Evolutionary conservation across 2,888 invertebrate genomes (phyloP).

Genomic region (Subacronicta megacephala): DNA sequence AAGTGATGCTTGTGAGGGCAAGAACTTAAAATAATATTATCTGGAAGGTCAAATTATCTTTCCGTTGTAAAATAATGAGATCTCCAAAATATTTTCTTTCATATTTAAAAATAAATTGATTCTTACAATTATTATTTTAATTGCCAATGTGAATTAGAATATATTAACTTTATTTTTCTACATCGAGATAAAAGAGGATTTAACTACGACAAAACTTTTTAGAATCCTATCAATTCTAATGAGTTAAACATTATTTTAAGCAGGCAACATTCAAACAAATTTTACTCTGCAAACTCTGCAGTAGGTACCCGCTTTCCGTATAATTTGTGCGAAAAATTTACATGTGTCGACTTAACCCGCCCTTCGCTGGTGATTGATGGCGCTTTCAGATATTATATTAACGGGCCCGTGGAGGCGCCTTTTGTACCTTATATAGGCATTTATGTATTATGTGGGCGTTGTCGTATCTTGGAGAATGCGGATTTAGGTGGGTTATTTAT

Average conservation of each 20-base stretch:
- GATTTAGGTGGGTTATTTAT: constrained; percentile 13
- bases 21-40: neutral
- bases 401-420: constrained; percentile 45
- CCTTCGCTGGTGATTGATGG: constrained; percentile 84
- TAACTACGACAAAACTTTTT: constrained; percentile 4
- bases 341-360: constrained; percentile 87
- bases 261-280: constrained; percentile 47
- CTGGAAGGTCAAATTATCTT: no score
- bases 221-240: constrained; percentile 45
- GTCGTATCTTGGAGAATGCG: constrained; percentile 38
- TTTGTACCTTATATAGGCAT: constrained; percentile 44
- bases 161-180: neutral
- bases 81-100: no score
- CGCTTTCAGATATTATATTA: constrained; percentile 80
- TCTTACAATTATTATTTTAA: no score
- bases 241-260: constrained; percentile 28
- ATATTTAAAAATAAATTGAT: no score
- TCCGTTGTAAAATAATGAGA: no score
- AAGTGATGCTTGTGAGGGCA: constrained; percentile 35
- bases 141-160: neutral
- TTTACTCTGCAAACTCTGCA: constrained; percentile 40
- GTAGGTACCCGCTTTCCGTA: constrained; percentile 73
- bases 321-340: constrained; percentile 85
- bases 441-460: constrained; percentile 47
- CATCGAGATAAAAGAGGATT: neutral